A percentile compares a stretch with the other conserved stretches of the same genome.
phyloP scores from a whole-genome alignment of 2,113 vertebrate genomes.

The Pimephales promelas region DNA sequence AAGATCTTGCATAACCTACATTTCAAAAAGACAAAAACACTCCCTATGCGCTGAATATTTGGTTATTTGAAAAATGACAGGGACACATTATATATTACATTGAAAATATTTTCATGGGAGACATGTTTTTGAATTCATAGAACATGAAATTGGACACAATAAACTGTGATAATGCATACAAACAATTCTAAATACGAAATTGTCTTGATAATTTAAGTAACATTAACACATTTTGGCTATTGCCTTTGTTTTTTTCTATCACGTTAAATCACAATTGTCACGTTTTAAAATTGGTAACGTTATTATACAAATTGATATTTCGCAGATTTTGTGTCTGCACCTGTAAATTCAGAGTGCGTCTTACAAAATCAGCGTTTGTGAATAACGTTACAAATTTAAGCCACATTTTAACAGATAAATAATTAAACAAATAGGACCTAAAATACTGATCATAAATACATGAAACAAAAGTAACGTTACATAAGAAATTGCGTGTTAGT shows the following conservation, averaged over 20 bases:
- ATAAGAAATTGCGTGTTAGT: too few species aligned
- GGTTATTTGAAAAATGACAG: constrained; percentile 42
- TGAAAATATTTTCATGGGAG: neutral
- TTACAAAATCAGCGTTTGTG: neutral
- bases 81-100: neutral
- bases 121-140: constrained; percentile 9
- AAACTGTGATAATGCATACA: neutral
- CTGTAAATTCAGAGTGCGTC: neutral
- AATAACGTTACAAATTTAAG: neutral
- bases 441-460: neutral
- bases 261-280: neutral
- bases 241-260: too few species aligned
- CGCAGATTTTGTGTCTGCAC: neutral
- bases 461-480: neutral
- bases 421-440: neutral
- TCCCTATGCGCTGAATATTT: constrained; percentile 68
- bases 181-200: neutral
- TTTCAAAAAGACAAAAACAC: constrained; percentile 77
- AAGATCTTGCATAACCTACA: constrained; percentile 79
- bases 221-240: neutral
- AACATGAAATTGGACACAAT: neutral
- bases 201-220: neutral
- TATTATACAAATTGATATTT: neutral
- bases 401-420: neutral
- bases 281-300: constrained; percentile 41